A percentile compares a stretch with the other conserved stretches of the same genome.
Evolutionary conservation across 2,888 invertebrate genomes (phyloP).

Genomic region (Operophtera brumata): DNA sequence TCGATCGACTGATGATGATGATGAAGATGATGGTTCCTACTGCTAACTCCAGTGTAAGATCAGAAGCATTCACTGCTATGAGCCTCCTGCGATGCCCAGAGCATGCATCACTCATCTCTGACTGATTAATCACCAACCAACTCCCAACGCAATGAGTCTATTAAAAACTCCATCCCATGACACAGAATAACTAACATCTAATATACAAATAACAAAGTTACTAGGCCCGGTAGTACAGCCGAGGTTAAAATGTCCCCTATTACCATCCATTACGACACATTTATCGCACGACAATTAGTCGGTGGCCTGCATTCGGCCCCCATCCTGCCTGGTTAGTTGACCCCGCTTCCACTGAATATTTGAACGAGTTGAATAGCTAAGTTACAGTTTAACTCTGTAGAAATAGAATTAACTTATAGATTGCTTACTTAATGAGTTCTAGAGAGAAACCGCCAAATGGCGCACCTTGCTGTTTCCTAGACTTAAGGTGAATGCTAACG

Average conservation of each 20-base stretch:
- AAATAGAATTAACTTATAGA: neutral
- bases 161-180: neutral
- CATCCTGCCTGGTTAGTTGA: conserved; percentile 48
- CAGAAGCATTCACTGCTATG: no score
- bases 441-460: no score
- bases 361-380: conserved; percentile 11
- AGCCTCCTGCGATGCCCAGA: no score
- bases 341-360: conserved; percentile 34
- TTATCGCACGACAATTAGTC: conserved; percentile 51
- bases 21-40: no score
- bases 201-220: neutral
- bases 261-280: conserved; percentile 40
- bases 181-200: neutral
- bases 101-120: neutral
- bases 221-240: neutral
- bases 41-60: no score
- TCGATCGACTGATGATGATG: no score
- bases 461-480: no score
- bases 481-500: no score
- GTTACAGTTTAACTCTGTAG: neutral
- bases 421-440: no score
- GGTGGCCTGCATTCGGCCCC: conserved; percentile 38
- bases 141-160: conserved; percentile 1
- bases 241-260: conserved; percentile 13
- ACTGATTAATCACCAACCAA: conserved; percentile 4